Conservation (phyloP, 2,888 invertebrate genomes). For the Xanthia togata region DNA sequence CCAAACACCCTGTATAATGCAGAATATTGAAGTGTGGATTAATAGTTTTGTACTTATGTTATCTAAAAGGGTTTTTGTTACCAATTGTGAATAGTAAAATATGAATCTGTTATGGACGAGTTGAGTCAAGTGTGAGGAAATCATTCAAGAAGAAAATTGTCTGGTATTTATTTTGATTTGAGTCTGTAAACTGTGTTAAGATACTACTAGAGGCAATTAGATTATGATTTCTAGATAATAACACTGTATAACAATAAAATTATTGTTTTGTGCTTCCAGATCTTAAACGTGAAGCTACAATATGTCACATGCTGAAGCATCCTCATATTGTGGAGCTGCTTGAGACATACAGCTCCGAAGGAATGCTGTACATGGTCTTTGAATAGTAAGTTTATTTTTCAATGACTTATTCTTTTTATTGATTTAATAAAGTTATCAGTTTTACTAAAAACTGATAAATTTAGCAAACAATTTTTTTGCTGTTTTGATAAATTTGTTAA, state of each 20-base stretch:
- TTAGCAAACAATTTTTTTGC: background rate
- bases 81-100: background rate
- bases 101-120: background rate
- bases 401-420: background rate
- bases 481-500: background rate
- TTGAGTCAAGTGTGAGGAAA: background rate
- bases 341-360: conserved; percentile 99
- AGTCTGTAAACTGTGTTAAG: background rate
- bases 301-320: conserved; percentile 99
- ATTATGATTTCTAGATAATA: background rate
- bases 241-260: background rate
- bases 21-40: background rate
- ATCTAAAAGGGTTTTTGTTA: background rate
- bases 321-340: conserved; percentile 99
- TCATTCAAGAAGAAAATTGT: background rate
- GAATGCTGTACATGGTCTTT: conserved; percentile 99
- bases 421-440: background rate
- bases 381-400: conserved; percentile 96
- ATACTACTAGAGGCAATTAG: background rate
- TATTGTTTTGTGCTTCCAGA: conserved; percentile 91
- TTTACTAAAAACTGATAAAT: background rate
- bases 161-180: background rate
- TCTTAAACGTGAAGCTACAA: conserved; percentile 99
- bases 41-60: background rate
- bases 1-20: too few relatives aligned